These are phyloP conservation scores for Colletes collaris DNA, from an alignment of 2,888 invertebrate species.

Conservation along the genomic window DNA sequence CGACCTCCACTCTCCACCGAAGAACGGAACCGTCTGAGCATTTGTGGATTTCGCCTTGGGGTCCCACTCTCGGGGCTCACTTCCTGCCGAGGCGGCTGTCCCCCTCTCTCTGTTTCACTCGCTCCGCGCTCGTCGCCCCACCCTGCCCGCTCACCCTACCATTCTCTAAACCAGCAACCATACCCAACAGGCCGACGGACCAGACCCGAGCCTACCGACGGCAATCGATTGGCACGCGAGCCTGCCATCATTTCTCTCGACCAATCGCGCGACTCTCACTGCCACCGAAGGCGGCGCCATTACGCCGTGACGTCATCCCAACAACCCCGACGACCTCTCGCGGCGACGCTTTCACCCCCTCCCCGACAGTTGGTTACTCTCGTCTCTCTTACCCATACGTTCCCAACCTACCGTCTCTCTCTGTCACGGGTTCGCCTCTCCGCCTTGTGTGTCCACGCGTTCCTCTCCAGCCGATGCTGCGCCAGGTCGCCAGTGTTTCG, in stretches of 20 bases:
- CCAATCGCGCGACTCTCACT: slow-evolving; percentile 73
- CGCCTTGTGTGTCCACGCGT: slow-evolving; percentile 31
- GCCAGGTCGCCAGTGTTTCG: slow-evolving; percentile 36
- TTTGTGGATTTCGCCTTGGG: slow-evolving; percentile 73
- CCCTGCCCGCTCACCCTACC: slow-evolving; percentile 52
- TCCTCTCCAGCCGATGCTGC: slow-evolving; percentile 17
- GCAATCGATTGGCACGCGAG: slow-evolving; percentile 81
- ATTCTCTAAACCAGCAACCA: slow-evolving; percentile 60
- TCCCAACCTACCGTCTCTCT: slow-evolving; percentile 4
- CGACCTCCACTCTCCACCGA: slow-evolving; percentile 82
- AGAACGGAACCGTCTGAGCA: slow-evolving; percentile 79
- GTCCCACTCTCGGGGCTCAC: slow-evolving; percentile 70
- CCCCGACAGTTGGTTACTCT: not conserved
- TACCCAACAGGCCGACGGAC: slow-evolving; percentile 65
- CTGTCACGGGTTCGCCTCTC: slow-evolving; percentile 24
- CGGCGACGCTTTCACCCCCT: slow-evolving; percentile 59
- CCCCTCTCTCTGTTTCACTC: slow-evolving; percentile 62
- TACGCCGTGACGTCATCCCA: slow-evolving; percentile 74
- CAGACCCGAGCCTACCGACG: slow-evolving; percentile 68
- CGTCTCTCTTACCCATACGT: not conserved
- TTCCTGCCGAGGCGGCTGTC: slow-evolving; percentile 75
- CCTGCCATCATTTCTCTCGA: slow-evolving; percentile 81
- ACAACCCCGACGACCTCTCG: slow-evolving; percentile 75
- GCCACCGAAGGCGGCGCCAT: slow-evolving; percentile 71
- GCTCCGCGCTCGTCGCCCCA: slow-evolving; percentile 53